Base-by-base conservation (phyloP, 2,888 invertebrate species). In the Diadromus collaris region DNA sequence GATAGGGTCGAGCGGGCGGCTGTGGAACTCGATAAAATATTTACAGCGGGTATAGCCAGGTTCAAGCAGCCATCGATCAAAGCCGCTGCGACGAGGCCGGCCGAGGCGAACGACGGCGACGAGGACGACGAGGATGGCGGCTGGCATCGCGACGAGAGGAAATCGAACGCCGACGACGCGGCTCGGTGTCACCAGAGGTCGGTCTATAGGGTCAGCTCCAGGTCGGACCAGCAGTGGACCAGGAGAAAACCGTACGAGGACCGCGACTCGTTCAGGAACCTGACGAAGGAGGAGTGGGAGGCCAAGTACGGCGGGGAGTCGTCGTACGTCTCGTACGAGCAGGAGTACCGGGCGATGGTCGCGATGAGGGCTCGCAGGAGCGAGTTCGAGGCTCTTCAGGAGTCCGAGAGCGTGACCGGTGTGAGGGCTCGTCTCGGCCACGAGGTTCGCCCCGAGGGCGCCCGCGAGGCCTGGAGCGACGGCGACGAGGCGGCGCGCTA, bases 281-380 rank as follows among this genome's bases (percentile, higher is more conserved):
- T 90, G 10, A 90, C 90, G 2, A 90, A 89, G 71, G 90, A 90
- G 70, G 91, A 90, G 65, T 90, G 90, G 90, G 90, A 90, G 13
- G 89, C 88, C 0, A 88, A 85, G 19, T 86, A 89, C 41, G 86
- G 86, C 1, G 85, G 38, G 38, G 38, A 82, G 7, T 78, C 82
- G 3, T 72, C 74, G 3, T 65, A 82, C 21, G 27, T 60, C 6
- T 51, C 77, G 2, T 75, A 77, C 48, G 79, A 81, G 9, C 72
- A 77, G 2, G 79, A 81, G 10, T 78, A 72, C 44, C 48, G 75
- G 27, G 69, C 78, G 24, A 68, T 71, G 51, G 64, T 48, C 7
- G 41, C 72, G 27, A 48, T 34, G 24, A 67, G 75, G 72, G 46
- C 74, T 2, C 69, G 58, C 7, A 70, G 24, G 38, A 51, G 48